These are phyloP conservation scores for Cuniculus paca DNA, from an alignment of 2,797 vertebrate genomes.

Conservation along the genomic window DNA sequence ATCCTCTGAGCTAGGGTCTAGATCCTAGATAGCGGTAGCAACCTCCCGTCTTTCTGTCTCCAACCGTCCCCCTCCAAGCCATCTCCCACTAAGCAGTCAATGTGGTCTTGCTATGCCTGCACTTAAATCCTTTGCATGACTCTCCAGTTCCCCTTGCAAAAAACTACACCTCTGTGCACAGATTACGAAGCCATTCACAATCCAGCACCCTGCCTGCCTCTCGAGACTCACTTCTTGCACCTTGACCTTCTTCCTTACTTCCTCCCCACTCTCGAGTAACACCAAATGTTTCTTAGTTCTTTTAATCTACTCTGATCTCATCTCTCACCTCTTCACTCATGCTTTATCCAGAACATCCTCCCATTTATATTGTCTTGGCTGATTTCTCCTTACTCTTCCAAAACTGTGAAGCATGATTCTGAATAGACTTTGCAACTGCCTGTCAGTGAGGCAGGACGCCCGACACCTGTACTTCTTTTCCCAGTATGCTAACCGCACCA, in stretches of 20 bases:
- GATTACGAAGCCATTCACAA: neutral
- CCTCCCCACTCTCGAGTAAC: neutral
- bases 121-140: neutral
- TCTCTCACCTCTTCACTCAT: accelerated
- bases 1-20: neutral
- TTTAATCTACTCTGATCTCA: neutral
- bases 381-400: neutral
- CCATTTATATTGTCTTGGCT: neutral
- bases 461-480: neutral
- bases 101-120: neutral
- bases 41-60: neutral
- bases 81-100: neutral
- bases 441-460: neutral
- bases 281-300: neutral
- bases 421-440: neutral
- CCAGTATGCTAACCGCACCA: neutral
- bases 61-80: accelerated
- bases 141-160: neutral
- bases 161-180: neutral
- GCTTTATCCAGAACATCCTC: neutral
- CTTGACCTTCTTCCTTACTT: neutral
- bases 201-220: neutral
- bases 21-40: neutral
- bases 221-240: neutral
- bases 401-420: neutral